These are phyloP conservation scores for Anser brachyrhynchus DNA, from an alignment of 2,113 vertebrate species.

Conservation along the genomic window DNA sequence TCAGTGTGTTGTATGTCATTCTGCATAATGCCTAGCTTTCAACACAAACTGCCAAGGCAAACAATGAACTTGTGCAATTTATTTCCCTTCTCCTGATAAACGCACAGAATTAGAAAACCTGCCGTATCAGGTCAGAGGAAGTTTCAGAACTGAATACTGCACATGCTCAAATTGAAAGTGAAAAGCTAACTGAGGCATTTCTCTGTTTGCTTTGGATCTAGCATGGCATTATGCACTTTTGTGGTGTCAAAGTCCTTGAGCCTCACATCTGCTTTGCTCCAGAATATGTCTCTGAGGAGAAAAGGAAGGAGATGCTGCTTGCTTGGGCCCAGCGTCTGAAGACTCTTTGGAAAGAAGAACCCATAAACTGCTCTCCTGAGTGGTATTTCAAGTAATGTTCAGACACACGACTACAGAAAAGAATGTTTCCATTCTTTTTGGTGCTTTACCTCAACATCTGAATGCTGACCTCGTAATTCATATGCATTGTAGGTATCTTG, in stretches of 20 bases:
- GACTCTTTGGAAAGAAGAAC: conserved; percentile 75
- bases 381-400: conserved; percentile 73
- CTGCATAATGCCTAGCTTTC: not conserved
- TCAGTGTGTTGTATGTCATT: not conserved
- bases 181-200: not conserved
- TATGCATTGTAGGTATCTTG: not conserved
- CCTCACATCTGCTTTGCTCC: conserved; percentile 77
- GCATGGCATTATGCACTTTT: conserved; percentile 79
- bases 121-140: not conserved
- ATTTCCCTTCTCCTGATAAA: not conserved
- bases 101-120: not conserved
- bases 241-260: conserved; percentile 75
- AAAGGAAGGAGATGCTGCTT: conserved; percentile 67
- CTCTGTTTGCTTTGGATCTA: conserved; percentile 5
- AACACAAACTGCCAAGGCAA: not conserved
- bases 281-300: conserved; percentile 41
- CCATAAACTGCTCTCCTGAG: conserved; percentile 69
- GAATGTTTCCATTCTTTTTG: not conserved
- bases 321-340: conserved; percentile 72
- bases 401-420: not conserved
- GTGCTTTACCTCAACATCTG: not conserved
- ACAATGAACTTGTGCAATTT: not conserved
- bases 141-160: not conserved
- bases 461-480: not conserved
- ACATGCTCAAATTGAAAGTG: not conserved